A percentile compares a stretch with the other conserved stretches of the same genome.
Conservation (phyloP, 2,113 vertebrate species). For the Clarias macrocephalus region DNA sequence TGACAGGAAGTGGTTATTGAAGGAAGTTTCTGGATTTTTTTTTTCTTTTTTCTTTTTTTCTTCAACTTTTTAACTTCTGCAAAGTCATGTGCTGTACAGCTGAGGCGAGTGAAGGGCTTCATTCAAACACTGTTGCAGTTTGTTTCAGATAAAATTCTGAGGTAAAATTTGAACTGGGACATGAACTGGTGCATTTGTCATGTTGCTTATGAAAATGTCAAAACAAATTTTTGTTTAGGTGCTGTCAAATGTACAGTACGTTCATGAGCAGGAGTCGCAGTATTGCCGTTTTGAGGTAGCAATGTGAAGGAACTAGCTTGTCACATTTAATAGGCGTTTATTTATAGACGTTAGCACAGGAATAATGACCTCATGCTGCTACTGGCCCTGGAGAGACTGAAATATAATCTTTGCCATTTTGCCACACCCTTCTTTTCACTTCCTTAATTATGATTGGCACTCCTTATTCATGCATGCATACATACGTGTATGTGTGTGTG, state of each 20-base stretch:
- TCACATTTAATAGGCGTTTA: neutral
- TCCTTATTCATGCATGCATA: neutral
- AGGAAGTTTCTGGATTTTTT: conserved; percentile 16
- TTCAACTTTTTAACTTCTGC: conserved; percentile 12
- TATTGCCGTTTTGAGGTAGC: neutral
- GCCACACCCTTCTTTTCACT: conserved; percentile 55
- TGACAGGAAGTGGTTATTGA: conserved; percentile 46
- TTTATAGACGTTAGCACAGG: neutral
- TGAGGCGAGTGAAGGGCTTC: neutral
- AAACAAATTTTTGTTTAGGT: neutral
- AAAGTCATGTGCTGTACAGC: conserved; percentile 19
- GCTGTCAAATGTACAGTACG: neutral
- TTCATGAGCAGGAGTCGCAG: neutral
- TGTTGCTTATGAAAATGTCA: neutral
- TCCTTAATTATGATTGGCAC: conserved; percentile 56
- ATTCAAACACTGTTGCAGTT: neutral
- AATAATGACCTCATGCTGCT: conserved; percentile 6
- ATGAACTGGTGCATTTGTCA: neutral
- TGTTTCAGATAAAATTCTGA: neutral
- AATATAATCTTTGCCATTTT: conserved; percentile 29
- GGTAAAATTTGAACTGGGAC: neutral
- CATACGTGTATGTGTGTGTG: no score
- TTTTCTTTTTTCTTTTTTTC: conserved; percentile 4
- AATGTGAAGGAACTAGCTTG: neutral
- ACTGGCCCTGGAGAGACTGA: conserved; percentile 12